Evolutionary conservation across 2,113 vertebrate genomes (phyloP), one percentile per base, ranked within the genome.

Genomic region (Pavo muticus): DNA sequence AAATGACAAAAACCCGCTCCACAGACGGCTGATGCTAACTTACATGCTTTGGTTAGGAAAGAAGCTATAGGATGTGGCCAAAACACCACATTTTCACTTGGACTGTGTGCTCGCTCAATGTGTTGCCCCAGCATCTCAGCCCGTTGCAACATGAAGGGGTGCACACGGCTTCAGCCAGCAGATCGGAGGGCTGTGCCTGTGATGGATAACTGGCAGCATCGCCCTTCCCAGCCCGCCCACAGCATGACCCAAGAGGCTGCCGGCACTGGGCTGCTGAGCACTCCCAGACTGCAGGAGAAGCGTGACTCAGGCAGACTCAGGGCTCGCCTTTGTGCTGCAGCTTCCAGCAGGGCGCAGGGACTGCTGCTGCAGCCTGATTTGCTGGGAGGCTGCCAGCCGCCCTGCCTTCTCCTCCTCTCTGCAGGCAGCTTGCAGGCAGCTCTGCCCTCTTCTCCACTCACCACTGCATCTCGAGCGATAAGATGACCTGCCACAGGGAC

Each of bases 381-480:
- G 88, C 77, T 96, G 87, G 92, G 91, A 78, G 39, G 59, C 93
- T 94, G 94, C 95, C 96, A 97, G 91, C 73, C 16, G 2, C 5
- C 11, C 68, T n/a, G 76, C 93, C 82, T 19, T 44, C 89, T 88
- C 92, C 91, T 91, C 91, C 84, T 90, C 88, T 67, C 91, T 94
- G 96, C 96, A 57, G 93, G 84, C 84, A 65, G 84, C 75, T 63
- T 7, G 64, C 73, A 57, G 72, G 65, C 86, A 40, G 82, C 86
- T 85, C 93, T 73, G 94, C 85, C 35, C 37, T 1, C 0, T 32
- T 40, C 75, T 48, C 45, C 7, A 7, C 71, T 75, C 73, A 0
- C 32, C 20, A 5, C 75, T 0, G 11, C 0, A 8, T 29, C 69
- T 54, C 59, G 37, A 0, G 74, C 6, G 60, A 23, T 68, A 60